Evolutionary conservation across 2,797 vertebrate species (phyloP).

Genomic region (Lepilemur ruficaudatus): DNA sequence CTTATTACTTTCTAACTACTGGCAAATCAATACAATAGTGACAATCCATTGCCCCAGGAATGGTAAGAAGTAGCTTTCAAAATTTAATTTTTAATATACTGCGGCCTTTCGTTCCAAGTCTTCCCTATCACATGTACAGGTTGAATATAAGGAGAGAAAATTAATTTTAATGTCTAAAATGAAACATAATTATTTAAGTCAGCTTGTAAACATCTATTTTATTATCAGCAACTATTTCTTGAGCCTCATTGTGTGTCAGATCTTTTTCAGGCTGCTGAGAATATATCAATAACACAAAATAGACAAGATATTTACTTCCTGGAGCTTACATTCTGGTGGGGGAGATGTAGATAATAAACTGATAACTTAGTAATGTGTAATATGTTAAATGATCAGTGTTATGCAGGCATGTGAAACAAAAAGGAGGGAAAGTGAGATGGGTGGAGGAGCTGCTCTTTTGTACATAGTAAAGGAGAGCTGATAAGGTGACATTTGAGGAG

Average conservation of each 20-base stretch:
- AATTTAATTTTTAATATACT: slow-evolving; percentile 1
- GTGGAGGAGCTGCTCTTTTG: not conserved
- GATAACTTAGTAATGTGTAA: slow-evolving; percentile 7
- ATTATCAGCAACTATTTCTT: slow-evolving; percentile 8
- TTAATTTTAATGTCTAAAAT: slow-evolving; percentile 36
- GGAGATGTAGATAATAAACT: not conserved
- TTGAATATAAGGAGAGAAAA: not conserved
- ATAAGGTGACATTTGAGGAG: not conserved
- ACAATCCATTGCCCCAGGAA: not conserved
- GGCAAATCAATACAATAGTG: slow-evolving; percentile 4
- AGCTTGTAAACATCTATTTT: not conserved
- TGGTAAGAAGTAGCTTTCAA: slow-evolving; percentile 2
- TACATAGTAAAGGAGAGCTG: not conserved
- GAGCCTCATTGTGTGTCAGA: not conserved
- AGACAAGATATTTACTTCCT: slow-evolving; percentile 15
- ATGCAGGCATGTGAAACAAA: not conserved
- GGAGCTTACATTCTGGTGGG: not conserved
- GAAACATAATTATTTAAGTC: slow-evolving; percentile 37
- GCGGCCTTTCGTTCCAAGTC: not conserved
- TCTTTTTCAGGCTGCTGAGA: not conserved
- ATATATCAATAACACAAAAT: not conserved
- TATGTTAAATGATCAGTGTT: not conserved
- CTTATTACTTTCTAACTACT: not conserved
- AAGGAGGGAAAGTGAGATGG: not conserved
- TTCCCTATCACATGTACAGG: not conserved